Base-by-base conservation (phyloP, 2,113 vertebrate genomes). In the Corvus moneduloides region DNA sequence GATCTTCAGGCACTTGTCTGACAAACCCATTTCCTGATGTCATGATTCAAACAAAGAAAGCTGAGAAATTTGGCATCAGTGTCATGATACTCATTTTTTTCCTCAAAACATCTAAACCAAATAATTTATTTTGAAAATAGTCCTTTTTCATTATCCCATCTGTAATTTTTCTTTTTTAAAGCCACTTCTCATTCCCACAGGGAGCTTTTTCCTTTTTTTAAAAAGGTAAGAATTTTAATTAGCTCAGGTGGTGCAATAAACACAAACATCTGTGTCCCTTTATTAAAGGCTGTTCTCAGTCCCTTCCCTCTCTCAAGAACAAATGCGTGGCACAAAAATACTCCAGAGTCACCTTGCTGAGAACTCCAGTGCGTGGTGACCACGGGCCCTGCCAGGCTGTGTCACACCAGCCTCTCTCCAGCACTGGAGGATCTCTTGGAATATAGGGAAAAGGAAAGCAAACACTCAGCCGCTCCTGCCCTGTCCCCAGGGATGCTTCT, bases 161-260 rank as follows among this genome's bases (percentile, higher is more conserved):
- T 94, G 95, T 79, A 76, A 19, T 73, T 51, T 82, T 81, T 87
- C 76, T 91, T 87, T 95, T 94, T 89, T 49, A 20, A 84, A 91
- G 68, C 94, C 69, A 49, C 69, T 92, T 91, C 75, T 94, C 73
- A 37, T 89, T 94, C 84, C 95, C 91, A 87, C 3, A 4, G 80
- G 87, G 89, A 94, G 64, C 55, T 56, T 81, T 95, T 78, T n/a
- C 19, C 17, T 28, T 66, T 69, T 69, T 76, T 93, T 24, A 15
- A 63, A 85, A 95, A 97, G 56, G 93, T 93, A 96, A 91, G 89
- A 75, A 89, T 96, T 96, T 96, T 95, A 97, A 94, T 96, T 94
- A 95, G 94, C 93, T 97, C 93, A 97, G 95, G 95, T 95, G 95
- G 88, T 80, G 90, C 85, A 92, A 94, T 96, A 96, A 96, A 93